Base-by-base conservation (phyloP, 2,888 invertebrate species). In the Phortica magna region DNA sequence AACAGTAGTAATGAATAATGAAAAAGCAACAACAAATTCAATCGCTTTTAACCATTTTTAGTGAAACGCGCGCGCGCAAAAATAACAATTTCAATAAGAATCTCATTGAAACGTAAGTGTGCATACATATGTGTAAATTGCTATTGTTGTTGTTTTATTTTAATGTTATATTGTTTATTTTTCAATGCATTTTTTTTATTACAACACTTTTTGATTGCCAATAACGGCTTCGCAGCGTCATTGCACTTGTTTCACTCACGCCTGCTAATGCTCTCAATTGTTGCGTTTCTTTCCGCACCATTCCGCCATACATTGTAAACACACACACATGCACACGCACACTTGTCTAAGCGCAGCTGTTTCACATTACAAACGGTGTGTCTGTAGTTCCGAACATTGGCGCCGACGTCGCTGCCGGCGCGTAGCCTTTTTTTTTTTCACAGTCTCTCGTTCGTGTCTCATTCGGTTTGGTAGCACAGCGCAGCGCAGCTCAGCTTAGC, bases 21-120 rank as follows among this genome's bases (percentile, higher is more conserved):
- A 31, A 31, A 31, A 31, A 31, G 31, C 31, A 31, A 1, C 53
- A 59, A 59, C 7, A 59, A 59, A 59, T 65, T 65, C 9, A 65
- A 65, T 12, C 6, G n/a, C 19, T 65, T 65, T 65, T 65, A 65
- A 41, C 65, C 65, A 65, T 65, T 65, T 65, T 65, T 65, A 65
- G 65, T 65, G 65, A 65, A 65, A 41, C 17, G 59, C 59, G 59
- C 59, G 59, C 59, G 59, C 59, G 59, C 19, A 59, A n/a, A 59
- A 59, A 59, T 59, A 59, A 59, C 59, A 6, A 59, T 17, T 59
- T 7, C 59, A 17, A 59, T n/a, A 59, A 59, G 59, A n/a, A 59
- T 48, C 48, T 48, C 48, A 48, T 48, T 48, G 48, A 59, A 57
- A 14, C n/a, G 53, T 53, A n/a, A 14, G 53, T 53, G 53, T 53